Percentiles rank a stretch among this genome's conserved stretches.
Evolutionary conservation across 2,888 invertebrate genomes (phyloP).

Genomic region (Pristionchus japonicus): DNA sequence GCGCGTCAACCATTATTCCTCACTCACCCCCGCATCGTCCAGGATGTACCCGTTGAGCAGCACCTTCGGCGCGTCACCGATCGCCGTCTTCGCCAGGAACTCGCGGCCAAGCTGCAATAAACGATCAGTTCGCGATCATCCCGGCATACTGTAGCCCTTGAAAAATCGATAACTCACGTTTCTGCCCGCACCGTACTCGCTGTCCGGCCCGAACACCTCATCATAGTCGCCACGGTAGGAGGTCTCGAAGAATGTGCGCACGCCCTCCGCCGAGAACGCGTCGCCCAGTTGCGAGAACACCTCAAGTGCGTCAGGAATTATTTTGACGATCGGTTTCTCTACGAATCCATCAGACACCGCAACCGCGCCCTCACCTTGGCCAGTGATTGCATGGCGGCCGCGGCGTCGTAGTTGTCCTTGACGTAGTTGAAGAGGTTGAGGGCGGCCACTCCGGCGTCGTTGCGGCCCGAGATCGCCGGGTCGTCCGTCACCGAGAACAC

Average conservation of each 20-base stretch:
- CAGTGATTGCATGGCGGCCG: conserved; percentile 86
- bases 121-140: background rate
- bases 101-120: conserved; percentile 65
- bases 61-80: conserved; percentile 81
- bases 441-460: conserved; percentile 86
- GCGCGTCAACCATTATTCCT: background rate
- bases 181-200: conserved; percentile 89
- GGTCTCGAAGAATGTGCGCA: conserved; percentile 83
- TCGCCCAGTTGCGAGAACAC: conserved; percentile 52
- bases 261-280: conserved; percentile 81
- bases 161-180: too few species aligned
- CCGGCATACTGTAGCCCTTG: background rate
- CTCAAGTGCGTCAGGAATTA: conserved; percentile 45
- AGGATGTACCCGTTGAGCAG: conserved; percentile 93
- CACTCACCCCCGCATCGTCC: conserved; percentile 75
- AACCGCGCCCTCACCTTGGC: conserved; percentile 81
- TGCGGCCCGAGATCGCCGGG: conserved; percentile 77
- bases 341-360: background rate
- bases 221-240: conserved; percentile 81
- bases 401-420: conserved; percentile 83
- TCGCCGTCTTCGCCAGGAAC: conserved; percentile 76
- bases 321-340: background rate
- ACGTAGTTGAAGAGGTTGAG: conserved; percentile 92
- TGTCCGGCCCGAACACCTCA: conserved; percentile 88
- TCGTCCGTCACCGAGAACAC: conserved; percentile 82